phyloP scores from a whole-genome alignment of 2,797 vertebrate genomes.

The Gastrophryne carolinensis region DNA sequence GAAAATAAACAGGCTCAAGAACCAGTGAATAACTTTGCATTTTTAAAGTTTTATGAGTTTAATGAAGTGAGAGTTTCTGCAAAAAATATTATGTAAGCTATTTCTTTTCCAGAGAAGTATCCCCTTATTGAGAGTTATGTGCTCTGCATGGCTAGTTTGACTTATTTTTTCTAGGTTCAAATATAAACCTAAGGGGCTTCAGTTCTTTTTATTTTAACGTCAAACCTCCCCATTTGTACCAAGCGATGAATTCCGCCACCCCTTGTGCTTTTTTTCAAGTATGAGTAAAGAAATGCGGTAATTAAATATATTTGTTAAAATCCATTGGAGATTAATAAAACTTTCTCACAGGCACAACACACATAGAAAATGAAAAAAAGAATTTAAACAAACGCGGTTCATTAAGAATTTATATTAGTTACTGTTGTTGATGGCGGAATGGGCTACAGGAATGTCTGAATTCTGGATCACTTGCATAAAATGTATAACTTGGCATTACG shows the following conservation, averaged over 20 bases:
- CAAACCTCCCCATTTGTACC: constrained; percentile 8
- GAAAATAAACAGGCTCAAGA: constrained; percentile 61
- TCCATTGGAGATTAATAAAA: background rate
- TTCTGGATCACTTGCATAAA: constrained; percentile 3
- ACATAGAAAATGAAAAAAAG: background rate
- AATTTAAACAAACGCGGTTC: background rate
- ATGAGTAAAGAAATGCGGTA: background rate
- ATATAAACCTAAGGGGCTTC: background rate
- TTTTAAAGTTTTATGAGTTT: constrained; percentile 59
- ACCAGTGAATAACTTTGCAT: constrained; percentile 60
- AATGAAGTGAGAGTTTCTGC: constrained; percentile 68
- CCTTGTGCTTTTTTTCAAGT: background rate
- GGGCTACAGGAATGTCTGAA: background rate
- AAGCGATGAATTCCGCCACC: background rate
- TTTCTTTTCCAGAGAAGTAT: constrained; percentile 61
- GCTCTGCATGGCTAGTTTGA: constrained; percentile 40
- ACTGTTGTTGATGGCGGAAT: background rate
- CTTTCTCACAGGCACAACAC: background rate
- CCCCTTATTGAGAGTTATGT: constrained; percentile 53
- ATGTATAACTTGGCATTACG: constrained; percentile 34
- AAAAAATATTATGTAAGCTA: constrained; percentile 58
- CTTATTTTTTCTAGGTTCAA: constrained; percentile 49
- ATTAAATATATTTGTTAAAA: background rate
- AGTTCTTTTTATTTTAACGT: constrained; percentile 12
- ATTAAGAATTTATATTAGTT: constrained; percentile 4